Evolutionary conservation across 1,140 invertebrate species (phyloP).

Genomic region (Charaxes varanes): DNA sequence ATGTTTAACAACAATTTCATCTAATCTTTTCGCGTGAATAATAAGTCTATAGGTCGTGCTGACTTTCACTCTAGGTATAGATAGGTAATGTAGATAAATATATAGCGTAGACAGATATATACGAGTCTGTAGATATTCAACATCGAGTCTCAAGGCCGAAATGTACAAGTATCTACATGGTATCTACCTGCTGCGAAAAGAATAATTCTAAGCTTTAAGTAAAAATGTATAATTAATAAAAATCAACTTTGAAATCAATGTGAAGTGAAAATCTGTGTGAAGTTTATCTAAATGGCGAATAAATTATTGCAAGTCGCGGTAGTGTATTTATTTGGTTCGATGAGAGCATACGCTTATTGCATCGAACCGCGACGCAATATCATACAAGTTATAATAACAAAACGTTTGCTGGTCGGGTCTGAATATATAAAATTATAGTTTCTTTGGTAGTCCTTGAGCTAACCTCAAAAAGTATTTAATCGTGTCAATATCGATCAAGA

Average conservation of each 20-base stretch:
- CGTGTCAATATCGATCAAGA: constrained; percentile 22
- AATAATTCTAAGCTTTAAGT: constrained; percentile 40
- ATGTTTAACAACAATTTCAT: constrained; percentile 23
- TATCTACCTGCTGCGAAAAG: constrained; percentile 45
- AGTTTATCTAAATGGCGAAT: constrained; percentile 20
- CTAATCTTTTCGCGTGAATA: constrained; percentile 29
- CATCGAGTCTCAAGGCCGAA: constrained; percentile 73
- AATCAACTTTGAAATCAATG: constrained; percentile 12
- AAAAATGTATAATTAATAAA: constrained; percentile 37
- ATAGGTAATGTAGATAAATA: constrained; percentile 64
- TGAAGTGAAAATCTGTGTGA: constrained; percentile 19
- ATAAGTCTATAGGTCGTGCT: constrained; percentile 46
- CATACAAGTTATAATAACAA: constrained; percentile 31
- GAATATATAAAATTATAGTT: constrained; percentile 13
- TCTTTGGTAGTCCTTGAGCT: constrained; percentile 45
- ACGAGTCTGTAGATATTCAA: constrained; percentile 66
- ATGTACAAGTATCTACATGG: constrained; percentile 57
- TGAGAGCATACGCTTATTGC: constrained; percentile 35
- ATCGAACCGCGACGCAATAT: constrained; percentile 39
- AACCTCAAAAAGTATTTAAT: constrained; percentile 55
- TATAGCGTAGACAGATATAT: constrained; percentile 61
- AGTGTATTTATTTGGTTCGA: constrained; percentile 17
- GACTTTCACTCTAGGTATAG: constrained; percentile 72
- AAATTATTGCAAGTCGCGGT: constrained; percentile 16
- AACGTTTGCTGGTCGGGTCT: constrained; percentile 13